Conservation (phyloP, 2,113 vertebrate species). For the Cyprinus carpio region DNA sequence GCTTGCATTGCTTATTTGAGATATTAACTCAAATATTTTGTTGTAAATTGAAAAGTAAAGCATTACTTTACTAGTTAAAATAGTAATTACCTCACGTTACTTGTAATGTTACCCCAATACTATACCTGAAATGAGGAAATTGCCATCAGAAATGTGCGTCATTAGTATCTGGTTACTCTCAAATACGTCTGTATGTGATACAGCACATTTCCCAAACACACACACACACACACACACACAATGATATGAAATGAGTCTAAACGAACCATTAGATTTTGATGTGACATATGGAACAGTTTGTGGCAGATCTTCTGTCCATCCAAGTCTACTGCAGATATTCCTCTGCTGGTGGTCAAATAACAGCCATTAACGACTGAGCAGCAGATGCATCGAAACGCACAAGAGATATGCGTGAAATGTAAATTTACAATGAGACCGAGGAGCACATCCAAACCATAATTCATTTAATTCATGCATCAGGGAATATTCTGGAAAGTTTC, state of each 20-base stretch:
- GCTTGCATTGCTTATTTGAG: no score
- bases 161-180: not conserved
- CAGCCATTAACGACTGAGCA: slow-evolving; percentile 20
- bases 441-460: slow-evolving; percentile 36
- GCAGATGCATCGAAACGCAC: not conserved
- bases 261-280: slow-evolving; percentile 8
- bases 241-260: not conserved
- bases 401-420: slow-evolving; percentile 37
- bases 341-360: slow-evolving; percentile 9
- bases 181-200: not conserved
- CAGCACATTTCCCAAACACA: slow-evolving; percentile 21
- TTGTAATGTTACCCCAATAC: no score
- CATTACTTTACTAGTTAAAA: no score
- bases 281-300: slow-evolving; percentile 37
- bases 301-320: slow-evolving; percentile 25
- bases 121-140: not conserved
- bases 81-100: no score
- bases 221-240: slow-evolving; percentile 36
- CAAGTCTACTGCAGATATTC: not conserved
- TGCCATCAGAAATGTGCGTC: not conserved
- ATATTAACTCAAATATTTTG: no score
- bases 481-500: slow-evolving; percentile 25
- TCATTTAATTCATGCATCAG: slow-evolving; percentile 27
- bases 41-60: no score
- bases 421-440: slow-evolving; percentile 22